These are phyloP conservation scores for Novumbra hubbsi DNA, from an alignment of 2,797 vertebrate genomes.

Conservation along the genomic window DNA sequence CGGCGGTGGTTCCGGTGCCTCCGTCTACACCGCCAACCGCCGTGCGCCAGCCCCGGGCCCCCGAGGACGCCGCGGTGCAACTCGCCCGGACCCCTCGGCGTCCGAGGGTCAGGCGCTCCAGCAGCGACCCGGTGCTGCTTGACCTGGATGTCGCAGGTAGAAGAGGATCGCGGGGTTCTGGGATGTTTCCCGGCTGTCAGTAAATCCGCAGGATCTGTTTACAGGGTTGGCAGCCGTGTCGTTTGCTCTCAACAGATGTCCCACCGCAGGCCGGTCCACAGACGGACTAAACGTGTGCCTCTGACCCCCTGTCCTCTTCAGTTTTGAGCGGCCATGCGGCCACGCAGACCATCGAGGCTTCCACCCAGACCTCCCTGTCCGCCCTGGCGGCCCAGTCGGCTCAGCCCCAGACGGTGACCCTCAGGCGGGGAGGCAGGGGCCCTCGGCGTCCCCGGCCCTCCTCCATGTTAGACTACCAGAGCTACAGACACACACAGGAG, in stretches of 20 bases:
- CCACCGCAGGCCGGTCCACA: neutral
- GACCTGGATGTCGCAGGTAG: constrained; percentile 66
- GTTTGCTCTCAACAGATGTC: neutral
- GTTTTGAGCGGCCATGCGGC: constrained; percentile 72
- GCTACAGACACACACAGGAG: constrained; percentile 80
- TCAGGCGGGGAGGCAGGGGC: constrained; percentile 48
- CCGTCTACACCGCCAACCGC: constrained; percentile 19
- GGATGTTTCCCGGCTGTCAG: constrained; percentile 6
- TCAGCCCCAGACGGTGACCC: constrained; percentile 49
- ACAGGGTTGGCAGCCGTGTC: neutral
- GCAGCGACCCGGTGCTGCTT: constrained; percentile 72
- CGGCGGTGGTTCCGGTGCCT: neutral
- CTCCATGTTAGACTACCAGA: constrained; percentile 81
- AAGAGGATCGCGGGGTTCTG: too few relatives aligned
- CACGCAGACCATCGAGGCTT: constrained; percentile 66
- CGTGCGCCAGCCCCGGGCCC: constrained; percentile 34
- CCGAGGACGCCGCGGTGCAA: neutral
- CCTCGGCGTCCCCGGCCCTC: constrained; percentile 65
- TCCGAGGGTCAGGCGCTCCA: constrained; percentile 55
- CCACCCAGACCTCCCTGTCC: constrained; percentile 51
- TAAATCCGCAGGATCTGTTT: constrained; percentile 21
- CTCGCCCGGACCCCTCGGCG: constrained; percentile 17
- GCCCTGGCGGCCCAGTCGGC: constrained; percentile 48
- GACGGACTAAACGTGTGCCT: neutral
- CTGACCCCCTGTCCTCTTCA: constrained; percentile 3